phyloP scores from a whole-genome alignment of 2,797 vertebrate genomes.

The Rhinoraja longicauda region DNA sequence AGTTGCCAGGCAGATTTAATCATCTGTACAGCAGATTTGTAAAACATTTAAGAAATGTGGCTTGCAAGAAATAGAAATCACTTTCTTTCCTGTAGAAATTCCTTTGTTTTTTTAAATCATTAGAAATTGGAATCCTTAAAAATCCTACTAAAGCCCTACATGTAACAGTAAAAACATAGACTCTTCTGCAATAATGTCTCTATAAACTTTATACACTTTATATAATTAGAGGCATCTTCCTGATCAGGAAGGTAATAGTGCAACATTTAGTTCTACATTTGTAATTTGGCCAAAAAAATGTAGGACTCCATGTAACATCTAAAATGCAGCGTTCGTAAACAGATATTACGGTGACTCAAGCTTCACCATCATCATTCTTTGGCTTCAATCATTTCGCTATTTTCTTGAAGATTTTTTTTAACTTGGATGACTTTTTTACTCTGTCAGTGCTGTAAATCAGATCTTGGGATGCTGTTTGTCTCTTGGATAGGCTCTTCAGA shows the following conservation, averaged over 20 bases:
- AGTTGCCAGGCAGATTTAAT: conserved; percentile 8
- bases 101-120: conserved; percentile 47
- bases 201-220: conserved; percentile 38
- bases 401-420: conserved; percentile 96
- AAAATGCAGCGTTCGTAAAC: conserved; percentile 73
- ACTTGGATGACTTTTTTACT: conserved; percentile 86
- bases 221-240: conserved; percentile 63
- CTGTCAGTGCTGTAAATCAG: conserved; percentile 85
- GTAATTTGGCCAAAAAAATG: conserved; percentile 64
- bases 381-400: conserved; percentile 63
- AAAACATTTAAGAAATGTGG: conserved; percentile 5
- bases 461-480: conserved; percentile 81
- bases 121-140: conserved; percentile 39
- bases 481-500: conserved; percentile 58
- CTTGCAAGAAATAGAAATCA: not conserved
- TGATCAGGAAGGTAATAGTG: conserved; percentile 85
- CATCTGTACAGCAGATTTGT: conserved; percentile 16
- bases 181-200: conserved; percentile 46
- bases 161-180: conserved; percentile 39
- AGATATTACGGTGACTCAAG: conserved; percentile 49
- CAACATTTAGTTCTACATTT: conserved; percentile 76
- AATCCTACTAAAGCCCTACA: conserved; percentile 37
- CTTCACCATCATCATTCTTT: conserved; percentile 49
- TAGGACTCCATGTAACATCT: conserved; percentile 66
- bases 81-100: conserved; percentile 55